Conservation (phyloP, 23 tunicate species). For the Styela plicata region DNA sequence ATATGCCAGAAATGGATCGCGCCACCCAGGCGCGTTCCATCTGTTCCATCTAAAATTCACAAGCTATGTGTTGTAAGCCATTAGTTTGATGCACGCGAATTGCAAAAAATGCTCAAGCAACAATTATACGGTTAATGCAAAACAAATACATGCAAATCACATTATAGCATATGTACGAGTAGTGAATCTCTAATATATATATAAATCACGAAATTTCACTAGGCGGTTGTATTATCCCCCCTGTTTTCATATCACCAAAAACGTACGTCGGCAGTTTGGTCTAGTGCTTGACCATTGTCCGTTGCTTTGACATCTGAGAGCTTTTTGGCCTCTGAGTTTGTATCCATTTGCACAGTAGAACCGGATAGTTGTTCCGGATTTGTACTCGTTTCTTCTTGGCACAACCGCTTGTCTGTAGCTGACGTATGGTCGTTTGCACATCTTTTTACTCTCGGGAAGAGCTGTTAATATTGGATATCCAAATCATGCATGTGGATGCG, state of each 20-base stretch:
- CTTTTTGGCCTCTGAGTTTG: neutral
- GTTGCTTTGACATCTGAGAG: neutral
- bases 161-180: no score
- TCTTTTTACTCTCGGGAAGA: neutral
- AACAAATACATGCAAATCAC: no score
- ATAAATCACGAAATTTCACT: no score
- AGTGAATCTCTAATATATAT: no score
- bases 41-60: no score
- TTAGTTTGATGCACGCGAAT: no score
- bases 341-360: neutral
- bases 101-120: no score
- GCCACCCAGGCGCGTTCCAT: no score
- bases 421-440: neutral
- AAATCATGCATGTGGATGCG: neutral
- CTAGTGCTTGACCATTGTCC: neutral
- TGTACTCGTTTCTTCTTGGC: neutral
- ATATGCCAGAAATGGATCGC: no score
- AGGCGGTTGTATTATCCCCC: no score
- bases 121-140: no score
- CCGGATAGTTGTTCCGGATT: neutral
- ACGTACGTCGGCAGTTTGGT: neutral
- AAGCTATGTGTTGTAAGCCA: no score
- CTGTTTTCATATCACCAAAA: neutral
- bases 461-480: neutral
- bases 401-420: neutral